Conservation (phyloP, 2,797 vertebrate genomes). For the Lerista edwardsae region DNA sequence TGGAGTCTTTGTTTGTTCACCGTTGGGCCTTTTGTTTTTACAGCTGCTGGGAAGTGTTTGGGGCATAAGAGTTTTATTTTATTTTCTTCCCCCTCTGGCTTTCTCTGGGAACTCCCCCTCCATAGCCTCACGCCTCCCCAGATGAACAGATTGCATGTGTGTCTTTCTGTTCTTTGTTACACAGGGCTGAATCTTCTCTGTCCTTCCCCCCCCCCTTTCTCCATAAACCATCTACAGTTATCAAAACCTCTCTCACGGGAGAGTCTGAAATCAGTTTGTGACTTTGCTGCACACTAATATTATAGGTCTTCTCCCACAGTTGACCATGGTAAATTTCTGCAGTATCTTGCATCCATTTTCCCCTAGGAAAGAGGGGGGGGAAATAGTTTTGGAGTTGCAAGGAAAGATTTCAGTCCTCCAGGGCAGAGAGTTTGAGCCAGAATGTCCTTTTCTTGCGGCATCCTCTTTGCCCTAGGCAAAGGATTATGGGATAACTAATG, state of each 20-base stretch:
- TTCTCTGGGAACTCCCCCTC: neutral
- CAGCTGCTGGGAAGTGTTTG: conserved; percentile 73
- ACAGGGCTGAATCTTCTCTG: neutral
- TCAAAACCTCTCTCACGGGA: too few relatives aligned
- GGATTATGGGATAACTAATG: neutral
- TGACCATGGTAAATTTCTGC: neutral
- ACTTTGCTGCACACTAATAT: neutral
- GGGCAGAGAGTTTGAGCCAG: neutral
- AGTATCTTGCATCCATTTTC: neutral
- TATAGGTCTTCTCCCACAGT: too few relatives aligned
- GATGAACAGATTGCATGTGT: neutral
- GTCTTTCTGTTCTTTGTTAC: neutral
- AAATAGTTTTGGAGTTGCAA: neutral
- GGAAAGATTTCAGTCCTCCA: neutral
- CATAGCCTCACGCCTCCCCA: neutral
- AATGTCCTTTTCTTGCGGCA: neutral
- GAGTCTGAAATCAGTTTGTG: neutral
- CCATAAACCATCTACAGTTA: neutral
- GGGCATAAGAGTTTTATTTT: conserved; percentile 67
- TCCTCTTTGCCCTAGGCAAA: neutral
- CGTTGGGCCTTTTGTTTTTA: conserved; percentile 64
- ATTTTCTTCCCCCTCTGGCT: conserved; percentile 65
- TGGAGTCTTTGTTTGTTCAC: conserved; percentile 62
- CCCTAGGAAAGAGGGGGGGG: neutral
- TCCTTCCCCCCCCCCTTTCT: neutral